phyloP scores from a whole-genome alignment of 2,888 invertebrate genomes.

The Nasonia oneida region DNA sequence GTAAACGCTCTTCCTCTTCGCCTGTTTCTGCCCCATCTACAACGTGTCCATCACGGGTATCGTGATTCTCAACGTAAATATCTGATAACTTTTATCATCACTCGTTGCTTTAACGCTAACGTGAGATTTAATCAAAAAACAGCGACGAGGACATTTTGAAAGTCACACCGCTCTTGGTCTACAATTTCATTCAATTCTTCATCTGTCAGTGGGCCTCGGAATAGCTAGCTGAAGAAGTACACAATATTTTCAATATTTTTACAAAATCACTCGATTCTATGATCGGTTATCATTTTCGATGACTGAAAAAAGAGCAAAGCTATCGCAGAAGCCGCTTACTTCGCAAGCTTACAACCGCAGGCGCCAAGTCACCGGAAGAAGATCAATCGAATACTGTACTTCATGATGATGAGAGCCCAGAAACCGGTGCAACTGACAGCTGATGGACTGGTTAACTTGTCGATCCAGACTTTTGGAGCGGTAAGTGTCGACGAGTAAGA shows the following conservation, averaged over 20 bases:
- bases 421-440: constrained; percentile 44
- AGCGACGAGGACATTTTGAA: constrained; percentile 6
- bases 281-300: not conserved
- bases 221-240: constrained; percentile 40
- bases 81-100: not conserved
- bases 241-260: not conserved
- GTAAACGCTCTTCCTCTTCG: not conserved
- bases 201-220: constrained; percentile 50
- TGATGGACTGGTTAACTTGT: constrained; percentile 33
- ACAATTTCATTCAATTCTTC: constrained; percentile 41
- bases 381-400: constrained; percentile 1
- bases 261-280: not conserved
- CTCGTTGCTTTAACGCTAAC: not conserved
- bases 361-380: not conserved
- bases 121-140: not conserved
- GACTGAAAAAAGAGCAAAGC: constrained; percentile 35
- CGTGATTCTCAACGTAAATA: constrained; percentile 28
- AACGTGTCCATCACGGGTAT: constrained; percentile 12
- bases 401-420: constrained; percentile 42
- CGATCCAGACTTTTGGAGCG: constrained; percentile 31
- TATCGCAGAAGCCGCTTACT: constrained; percentile 35
- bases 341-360: constrained; percentile 15
- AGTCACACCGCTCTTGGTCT: not conserved
- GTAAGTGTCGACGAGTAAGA: constrained; percentile 11
- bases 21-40: not conserved